Evolutionary conservation across 2,888 invertebrate genomes (phyloP).

Genomic region (Dasypolia templi): DNA sequence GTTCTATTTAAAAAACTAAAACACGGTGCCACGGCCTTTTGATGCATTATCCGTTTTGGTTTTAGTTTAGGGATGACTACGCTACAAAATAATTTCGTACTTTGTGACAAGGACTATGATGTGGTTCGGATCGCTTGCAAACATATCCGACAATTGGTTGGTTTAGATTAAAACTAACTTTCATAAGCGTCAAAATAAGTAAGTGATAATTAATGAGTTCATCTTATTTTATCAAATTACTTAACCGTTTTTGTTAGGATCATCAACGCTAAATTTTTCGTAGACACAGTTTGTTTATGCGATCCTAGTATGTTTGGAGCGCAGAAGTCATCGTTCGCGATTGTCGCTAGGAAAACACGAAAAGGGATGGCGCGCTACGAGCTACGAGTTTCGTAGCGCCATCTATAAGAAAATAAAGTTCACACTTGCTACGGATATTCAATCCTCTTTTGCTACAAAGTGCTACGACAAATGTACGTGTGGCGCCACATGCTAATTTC

Average conservation of each 20-base stretch:
- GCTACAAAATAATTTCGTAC: too few species aligned
- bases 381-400: constrained; percentile 21
- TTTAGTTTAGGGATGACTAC: too few species aligned
- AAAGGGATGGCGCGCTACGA: background rate
- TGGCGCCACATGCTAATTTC: background rate
- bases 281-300: background rate
- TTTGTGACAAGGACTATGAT: too few species aligned
- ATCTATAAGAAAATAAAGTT: background rate
- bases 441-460: background rate
- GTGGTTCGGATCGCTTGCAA: too few species aligned
- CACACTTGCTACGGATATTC: background rate
- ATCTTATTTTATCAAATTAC: background rate
- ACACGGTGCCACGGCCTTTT: too few species aligned
- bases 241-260: background rate
- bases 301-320: constrained; percentile 27
- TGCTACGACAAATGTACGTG: constrained; percentile 9
- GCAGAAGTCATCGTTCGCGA: constrained; percentile 22
- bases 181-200: background rate
- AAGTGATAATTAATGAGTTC: background rate
- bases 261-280: too few species aligned
- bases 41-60: too few species aligned
- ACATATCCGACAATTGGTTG: background rate
- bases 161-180: background rate
- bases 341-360: constrained; percentile 13
- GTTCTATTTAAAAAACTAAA: too few species aligned